Evolutionary conservation across 2,888 invertebrate genomes (phyloP), one percentile per base, ranked within the genome.

Genomic region (Vesta saturnalis): DNA sequence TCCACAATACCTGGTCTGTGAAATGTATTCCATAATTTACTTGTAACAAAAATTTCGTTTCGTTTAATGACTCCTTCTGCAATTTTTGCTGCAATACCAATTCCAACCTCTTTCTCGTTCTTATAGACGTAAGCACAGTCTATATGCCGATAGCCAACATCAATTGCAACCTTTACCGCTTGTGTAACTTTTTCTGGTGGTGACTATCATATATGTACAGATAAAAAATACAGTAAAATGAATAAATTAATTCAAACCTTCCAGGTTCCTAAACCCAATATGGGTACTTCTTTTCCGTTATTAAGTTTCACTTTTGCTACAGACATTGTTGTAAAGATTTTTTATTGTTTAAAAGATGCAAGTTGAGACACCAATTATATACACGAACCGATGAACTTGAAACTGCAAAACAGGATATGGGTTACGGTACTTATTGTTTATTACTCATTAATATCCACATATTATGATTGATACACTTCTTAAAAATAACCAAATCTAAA

Each of bases 1-100:
- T 89, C 88, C 6, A 96, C 97, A 72, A 93, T 83, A 70, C 93
- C 92, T 0, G 91, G 90, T 8, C 89, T 88, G 82, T 97, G 97
- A 83, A 89, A 94, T 0, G 94, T 95, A n/a, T n/a, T n/a, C n/a
- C n/a, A n/a, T n/a, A n/a, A n/a, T n/a, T n/a, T n/a, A n/a, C n/a
- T n/a, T n/a, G 89, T 90, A 66, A 93, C 86, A 81, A 89, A 93
- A 0, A 93, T 83, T 16, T 94, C 92, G 73, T 91, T 88, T 39
- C 93, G 86, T 75, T 88, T 91, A 0, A 92, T 86, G 0, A 87
- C 86, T 0, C 92, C 91, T 61, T 91, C 89, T 0, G 82, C 78
- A 6, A 93, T 85, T 83, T 92, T 92, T 57, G 85, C 84, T 15
- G 86, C 83, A 14, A 93, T 78, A 0, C 89, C 90, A 18, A 83